A percentile compares a stretch with the other conserved stretches of the same genome.
Evolutionary conservation across 1,140 invertebrate genomes (phyloP).

Genomic region (Dendrolimus kikuchii): DNA sequence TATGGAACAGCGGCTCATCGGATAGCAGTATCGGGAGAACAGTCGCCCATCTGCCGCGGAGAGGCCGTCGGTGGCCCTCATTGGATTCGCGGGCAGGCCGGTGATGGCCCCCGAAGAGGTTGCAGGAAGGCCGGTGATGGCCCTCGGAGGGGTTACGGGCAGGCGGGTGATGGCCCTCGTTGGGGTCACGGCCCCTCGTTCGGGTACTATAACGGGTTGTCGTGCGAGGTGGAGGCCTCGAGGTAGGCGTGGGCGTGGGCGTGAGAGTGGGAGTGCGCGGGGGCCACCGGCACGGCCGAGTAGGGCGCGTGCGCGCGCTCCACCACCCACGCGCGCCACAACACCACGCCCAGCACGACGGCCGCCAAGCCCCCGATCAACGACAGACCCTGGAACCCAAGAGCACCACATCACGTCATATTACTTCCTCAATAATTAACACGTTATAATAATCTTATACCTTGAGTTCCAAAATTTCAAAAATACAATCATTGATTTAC

Average conservation of each 20-base stretch:
- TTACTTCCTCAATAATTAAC: too few species aligned
- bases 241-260: constrained; percentile 10
- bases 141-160: constrained; percentile 12
- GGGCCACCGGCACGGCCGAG: constrained; percentile 36
- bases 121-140: not conserved
- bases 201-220: constrained; percentile 48
- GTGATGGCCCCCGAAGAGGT: not conserved
- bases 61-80: not conserved
- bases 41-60: not conserved
- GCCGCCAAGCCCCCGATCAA: constrained; percentile 17
- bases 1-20: too few species aligned
- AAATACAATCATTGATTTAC: too few species aligned
- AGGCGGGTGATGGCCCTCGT: constrained; percentile 27
- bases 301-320: constrained; percentile 25
- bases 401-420: not conserved
- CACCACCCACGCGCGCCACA: constrained; percentile 14
- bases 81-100: not conserved
- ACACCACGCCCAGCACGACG: constrained; percentile 13
- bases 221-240: constrained; percentile 28
- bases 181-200: not conserved
- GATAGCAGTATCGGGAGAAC: too few species aligned
- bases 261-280: not conserved
- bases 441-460: too few species aligned
- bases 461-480: too few species aligned
- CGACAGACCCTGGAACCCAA: constrained; percentile 15